A percentile compares a stretch with the other conserved stretches of the same genome.
phyloP scores from a whole-genome alignment of 2,113 vertebrate genomes.

The Elephantulus edwardii region DNA sequence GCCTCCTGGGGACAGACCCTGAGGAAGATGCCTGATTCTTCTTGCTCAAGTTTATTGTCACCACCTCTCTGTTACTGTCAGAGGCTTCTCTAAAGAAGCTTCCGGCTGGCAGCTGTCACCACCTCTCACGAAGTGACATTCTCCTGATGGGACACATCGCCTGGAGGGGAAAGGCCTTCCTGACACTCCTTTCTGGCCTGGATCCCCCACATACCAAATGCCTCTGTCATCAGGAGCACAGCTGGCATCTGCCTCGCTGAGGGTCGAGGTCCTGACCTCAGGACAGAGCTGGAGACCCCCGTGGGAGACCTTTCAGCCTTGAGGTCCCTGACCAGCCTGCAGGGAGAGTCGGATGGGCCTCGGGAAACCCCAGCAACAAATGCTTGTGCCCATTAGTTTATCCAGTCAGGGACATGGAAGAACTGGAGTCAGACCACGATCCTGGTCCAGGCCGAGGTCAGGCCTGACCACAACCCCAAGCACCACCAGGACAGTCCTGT shows the following conservation, averaged over 20 bases:
- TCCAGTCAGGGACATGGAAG: background rate
- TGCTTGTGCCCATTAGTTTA: background rate
- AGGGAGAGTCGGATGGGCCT: too few relatives aligned
- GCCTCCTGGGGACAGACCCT: rapidly evolving
- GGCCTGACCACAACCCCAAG: too few relatives aligned
- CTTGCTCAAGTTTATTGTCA: background rate
- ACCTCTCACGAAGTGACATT: background rate
- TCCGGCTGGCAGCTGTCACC: background rate
- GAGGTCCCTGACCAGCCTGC: background rate
- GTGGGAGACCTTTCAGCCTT: too few relatives aligned
- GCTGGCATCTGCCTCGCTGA: background rate
- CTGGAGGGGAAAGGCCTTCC: background rate
- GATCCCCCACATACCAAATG: background rate
- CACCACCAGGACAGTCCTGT: background rate
- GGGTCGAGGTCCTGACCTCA: background rate
- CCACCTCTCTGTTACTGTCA: background rate
- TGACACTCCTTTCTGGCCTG: background rate
- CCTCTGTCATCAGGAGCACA: background rate
- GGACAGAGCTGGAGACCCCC: background rate
- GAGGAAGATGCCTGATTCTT: background rate
- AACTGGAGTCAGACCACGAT: background rate
- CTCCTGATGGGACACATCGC: background rate
- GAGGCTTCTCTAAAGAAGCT: background rate
- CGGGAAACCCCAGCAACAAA: background rate
- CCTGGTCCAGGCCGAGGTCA: background rate